Conservation (phyloP, 2,113 vertebrate species). For the Melanostigma gelatinosum region DNA sequence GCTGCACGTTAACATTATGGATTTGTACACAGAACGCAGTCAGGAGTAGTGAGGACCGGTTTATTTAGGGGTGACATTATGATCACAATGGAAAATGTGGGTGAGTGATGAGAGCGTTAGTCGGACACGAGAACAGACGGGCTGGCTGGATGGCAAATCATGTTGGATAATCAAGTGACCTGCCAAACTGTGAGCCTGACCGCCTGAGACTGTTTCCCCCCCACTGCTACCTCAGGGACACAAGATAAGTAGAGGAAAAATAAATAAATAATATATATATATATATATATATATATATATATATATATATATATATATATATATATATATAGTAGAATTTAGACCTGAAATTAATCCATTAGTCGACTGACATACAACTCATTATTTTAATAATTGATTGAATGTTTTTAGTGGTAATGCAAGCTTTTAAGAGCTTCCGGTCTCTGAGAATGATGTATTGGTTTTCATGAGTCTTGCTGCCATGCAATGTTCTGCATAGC, state of each 20-base stretch:
- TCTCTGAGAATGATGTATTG: background rate
- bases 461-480: background rate
- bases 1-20: background rate
- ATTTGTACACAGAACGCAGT: background rate
- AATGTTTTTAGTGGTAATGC: too few relatives aligned
- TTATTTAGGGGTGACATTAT: conserved; percentile 11
- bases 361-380: background rate
- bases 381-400: background rate
- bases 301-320: too few relatives aligned
- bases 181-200: conserved; percentile 30
- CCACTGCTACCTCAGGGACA: background rate
- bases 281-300: too few relatives aligned
- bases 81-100: conserved; percentile 24
- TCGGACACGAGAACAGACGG: conserved; percentile 33
- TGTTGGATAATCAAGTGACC: conserved; percentile 33
- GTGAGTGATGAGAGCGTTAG: conserved; percentile 15
- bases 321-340: background rate
- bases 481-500: background rate
- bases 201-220: conserved; percentile 12
- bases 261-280: background rate
- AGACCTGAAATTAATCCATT: background rate
- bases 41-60: background rate
- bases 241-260: background rate
- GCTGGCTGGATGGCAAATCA: conserved; percentile 28
- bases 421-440: background rate